These are phyloP conservation scores for Pangasius macronema DNA, from an alignment of 2,797 vertebrate species.

Conservation along the genomic window DNA sequence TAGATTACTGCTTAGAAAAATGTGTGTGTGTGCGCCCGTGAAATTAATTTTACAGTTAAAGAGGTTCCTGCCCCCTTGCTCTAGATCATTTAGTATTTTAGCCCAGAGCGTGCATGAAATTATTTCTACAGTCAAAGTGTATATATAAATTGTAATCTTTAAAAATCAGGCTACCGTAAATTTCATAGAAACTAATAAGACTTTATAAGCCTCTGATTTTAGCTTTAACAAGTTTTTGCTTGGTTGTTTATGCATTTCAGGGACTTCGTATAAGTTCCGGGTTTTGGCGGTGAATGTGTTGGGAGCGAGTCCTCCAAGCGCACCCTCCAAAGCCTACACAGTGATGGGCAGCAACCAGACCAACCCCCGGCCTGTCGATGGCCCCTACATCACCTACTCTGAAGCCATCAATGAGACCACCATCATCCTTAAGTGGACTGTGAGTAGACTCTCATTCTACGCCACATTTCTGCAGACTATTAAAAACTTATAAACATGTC, in stretches of 20 bases:
- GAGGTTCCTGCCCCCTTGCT: not conserved
- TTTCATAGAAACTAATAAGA: not conserved
- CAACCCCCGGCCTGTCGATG: conserved; percentile 87
- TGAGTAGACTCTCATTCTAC: conserved; percentile 64
- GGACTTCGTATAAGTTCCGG: conserved; percentile 93
- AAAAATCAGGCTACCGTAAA: not conserved
- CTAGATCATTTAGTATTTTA: not conserved
- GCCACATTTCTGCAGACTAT: not conserved
- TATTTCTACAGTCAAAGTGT: not conserved
- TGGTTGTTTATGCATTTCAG: conserved; percentile 62
- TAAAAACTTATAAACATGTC: not conserved
- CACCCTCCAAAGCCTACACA: conserved; percentile 88
- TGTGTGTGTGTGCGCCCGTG: not conserved
- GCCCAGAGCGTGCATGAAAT: not conserved
- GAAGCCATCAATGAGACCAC: conserved; percentile 97
- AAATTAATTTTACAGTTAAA: not conserved
- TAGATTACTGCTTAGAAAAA: not conserved
- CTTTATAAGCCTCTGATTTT: not conserved
- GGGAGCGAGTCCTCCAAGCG: conserved; percentile 92
- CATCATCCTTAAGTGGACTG: conserved; percentile 98
- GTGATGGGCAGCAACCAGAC: conserved; percentile 86
- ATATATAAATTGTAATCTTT: not conserved
- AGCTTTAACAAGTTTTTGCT: not conserved
- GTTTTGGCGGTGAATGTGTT: conserved; percentile 94
- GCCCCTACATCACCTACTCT: conserved; percentile 97